These are phyloP conservation scores for Amia ocellicauda DNA, from an alignment of 2,113 vertebrate genomes.

Conservation along the genomic window DNA sequence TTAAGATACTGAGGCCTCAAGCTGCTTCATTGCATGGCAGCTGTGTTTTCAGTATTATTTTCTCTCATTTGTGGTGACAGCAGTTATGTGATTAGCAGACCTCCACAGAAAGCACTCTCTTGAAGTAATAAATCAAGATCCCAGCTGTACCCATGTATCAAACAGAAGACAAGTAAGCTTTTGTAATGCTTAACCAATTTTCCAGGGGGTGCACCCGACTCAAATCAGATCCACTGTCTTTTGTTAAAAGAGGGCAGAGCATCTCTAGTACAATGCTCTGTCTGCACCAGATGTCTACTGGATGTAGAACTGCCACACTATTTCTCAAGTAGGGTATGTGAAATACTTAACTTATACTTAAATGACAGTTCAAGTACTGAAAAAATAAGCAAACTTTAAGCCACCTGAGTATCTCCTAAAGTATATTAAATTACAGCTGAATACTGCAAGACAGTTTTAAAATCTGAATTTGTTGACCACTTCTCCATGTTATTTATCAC, in stretches of 20 bases:
- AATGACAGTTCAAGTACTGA: background rate
- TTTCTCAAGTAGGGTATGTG: constrained; percentile 17
- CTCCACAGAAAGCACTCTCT: constrained; percentile 21
- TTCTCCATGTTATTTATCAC: too few species aligned
- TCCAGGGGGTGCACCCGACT: constrained; percentile 30
- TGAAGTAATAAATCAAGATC: constrained; percentile 39
- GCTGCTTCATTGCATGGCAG: background rate
- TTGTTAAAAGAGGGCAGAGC: constrained; percentile 7
- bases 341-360: background rate
- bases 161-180: constrained; percentile 45
- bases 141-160: constrained; percentile 49
- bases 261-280: constrained; percentile 1
- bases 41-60: background rate
- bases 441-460: background rate
- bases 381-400: background rate
- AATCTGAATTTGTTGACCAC: too few species aligned
- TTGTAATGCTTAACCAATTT: constrained; percentile 50
- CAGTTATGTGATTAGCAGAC: constrained; percentile 15
- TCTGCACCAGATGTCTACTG: constrained; percentile 18
- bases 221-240: constrained; percentile 13
- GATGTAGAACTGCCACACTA: background rate
- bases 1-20: background rate
- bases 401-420: background rate
- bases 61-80: background rate
- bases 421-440: background rate